Base-by-base conservation (phyloP, 2,888 invertebrate genomes). In the Odiellus spinosus region DNA sequence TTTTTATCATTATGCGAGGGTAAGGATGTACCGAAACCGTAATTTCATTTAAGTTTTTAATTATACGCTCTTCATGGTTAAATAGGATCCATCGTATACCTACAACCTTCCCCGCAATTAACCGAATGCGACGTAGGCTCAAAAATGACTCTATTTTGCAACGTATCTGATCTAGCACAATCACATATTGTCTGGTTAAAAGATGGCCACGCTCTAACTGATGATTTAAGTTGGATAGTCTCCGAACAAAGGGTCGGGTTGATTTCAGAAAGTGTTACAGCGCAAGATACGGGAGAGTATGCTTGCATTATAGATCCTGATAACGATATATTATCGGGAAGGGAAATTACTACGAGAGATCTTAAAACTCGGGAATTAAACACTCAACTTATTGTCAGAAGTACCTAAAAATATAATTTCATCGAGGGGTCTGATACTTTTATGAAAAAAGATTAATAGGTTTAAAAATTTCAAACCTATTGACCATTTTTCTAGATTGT, bases 251-350 rank as follows among this genome's bases (percentile, higher is more conserved):
- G 35, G 34, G 42, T 40, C 4, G 42, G 32, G 12, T 42, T 54
- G 12, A 15, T 50, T 10, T 52, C 48, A 26, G 17, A 34, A 17
- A 42, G 45, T 19, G 26, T 54, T 8, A 26, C 41, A 18, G 20
- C 41, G 20, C 21, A 34, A 21, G 54, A 54, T 44, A 44, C 48
- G 40, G 54, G 54, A 45, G 52, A 54, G 38, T 54, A 54, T 36
- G 52, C 54, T 10, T 54, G 54, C 26, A 42, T 48, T 12, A 48
- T 44, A 14, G 47, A 43, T 11, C 49, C 26, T 26, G 26, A 26
- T 26, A 26, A 26, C 8, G 26, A 26, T 26, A 26, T 26, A 6
- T 8, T 26, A 26, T 26, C 26, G 8, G 26, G 26, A 26, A 26
- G 26, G 26, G 26, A 26, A 26, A 26, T 26, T 6, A 26, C 45